phyloP scores from a whole-genome alignment of 2,797 vertebrate genomes.

The Lerista edwardsae region DNA sequence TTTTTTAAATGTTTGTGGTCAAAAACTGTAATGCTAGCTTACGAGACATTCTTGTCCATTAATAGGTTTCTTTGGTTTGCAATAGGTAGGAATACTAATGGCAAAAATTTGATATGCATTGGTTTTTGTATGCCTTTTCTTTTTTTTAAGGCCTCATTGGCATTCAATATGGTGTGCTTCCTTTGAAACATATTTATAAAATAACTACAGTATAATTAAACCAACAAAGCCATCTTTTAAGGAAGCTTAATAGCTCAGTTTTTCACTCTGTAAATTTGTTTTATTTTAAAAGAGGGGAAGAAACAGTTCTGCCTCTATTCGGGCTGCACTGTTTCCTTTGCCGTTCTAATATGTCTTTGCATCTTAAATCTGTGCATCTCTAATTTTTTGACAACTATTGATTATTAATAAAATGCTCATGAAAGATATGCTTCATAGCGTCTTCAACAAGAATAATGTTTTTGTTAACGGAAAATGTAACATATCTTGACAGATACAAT shows the following conservation, averaged over 20 bases:
- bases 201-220: constrained; percentile 85
- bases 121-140: constrained; percentile 75
- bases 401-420: constrained; percentile 76
- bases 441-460: constrained; percentile 72
- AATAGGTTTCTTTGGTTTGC: constrained; percentile 80
- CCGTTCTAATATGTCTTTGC: constrained; percentile 70
- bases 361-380: constrained; percentile 72
- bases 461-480: constrained; percentile 77
- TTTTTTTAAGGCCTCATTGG: constrained; percentile 79
- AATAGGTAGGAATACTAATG: constrained; percentile 81
- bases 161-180: constrained; percentile 82
- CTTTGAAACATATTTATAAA: constrained; percentile 85
- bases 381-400: constrained; percentile 79
- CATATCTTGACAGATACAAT: constrained; percentile 71
- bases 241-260: constrained; percentile 77
- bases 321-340: constrained; percentile 69
- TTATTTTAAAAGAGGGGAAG: constrained; percentile 71
- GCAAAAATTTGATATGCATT: constrained; percentile 81
- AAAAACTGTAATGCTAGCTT: constrained; percentile 81
- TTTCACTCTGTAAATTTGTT: constrained; percentile 69
- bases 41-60: constrained; percentile 79
- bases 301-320: constrained; percentile 70
- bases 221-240: constrained; percentile 84
- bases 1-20: constrained; percentile 70
- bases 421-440: constrained; percentile 72